Base-by-base conservation (phyloP, 30 jellyfish, hydroid and myxozoan genomes). In the Haliclystus octoradiatus region DNA sequence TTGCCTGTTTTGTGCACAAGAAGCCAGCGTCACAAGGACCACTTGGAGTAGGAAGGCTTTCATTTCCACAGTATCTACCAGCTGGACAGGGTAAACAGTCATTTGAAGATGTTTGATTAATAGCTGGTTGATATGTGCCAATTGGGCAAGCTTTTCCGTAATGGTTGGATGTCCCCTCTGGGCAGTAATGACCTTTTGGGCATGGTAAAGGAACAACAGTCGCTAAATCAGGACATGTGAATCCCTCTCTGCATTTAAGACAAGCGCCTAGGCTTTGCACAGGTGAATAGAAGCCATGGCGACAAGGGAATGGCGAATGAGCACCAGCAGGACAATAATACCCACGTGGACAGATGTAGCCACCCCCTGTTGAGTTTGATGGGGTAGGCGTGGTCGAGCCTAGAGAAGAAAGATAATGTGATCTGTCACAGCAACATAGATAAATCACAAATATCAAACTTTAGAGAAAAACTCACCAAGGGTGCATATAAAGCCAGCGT, bases 311-410 rank as follows among this genome's bases (percentile, higher is more conserved):
- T 71, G 80, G 94, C 28, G 33, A 26, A 28, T 69, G 19, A 15
- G 94, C 93, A 2, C 97, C 97, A 4, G 88, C 84, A 1, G 74
- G 52, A 71, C 97, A 88, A 70, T 53, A 88, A 68, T 88, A 93
- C 9, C 97, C 97, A 26, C 71, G 72, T 24, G 97, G 93, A 63
- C 97, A 88, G 15, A 76, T 64, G 65, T 80, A 80, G 62, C 97
- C 97, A 1, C 92, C 93, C 2, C 77, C 93, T 15, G 88, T 79
- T 13, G 71, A 65, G 34, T 71, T 74, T 34, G 94, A 53, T 3
- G 97, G 97, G 26, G 67, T 88, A 13, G 97, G 94, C 0, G 94
- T 79, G 27, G 84, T 70, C 1, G 97, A 80, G 27, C 97, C 97
- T 88, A 33, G 26, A 69, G 49, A 30, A 70, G 62, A 25, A 51